Evolutionary conservation across 2,113 vertebrate genomes (phyloP).

Genomic region (Marmota flaviventris): DNA sequence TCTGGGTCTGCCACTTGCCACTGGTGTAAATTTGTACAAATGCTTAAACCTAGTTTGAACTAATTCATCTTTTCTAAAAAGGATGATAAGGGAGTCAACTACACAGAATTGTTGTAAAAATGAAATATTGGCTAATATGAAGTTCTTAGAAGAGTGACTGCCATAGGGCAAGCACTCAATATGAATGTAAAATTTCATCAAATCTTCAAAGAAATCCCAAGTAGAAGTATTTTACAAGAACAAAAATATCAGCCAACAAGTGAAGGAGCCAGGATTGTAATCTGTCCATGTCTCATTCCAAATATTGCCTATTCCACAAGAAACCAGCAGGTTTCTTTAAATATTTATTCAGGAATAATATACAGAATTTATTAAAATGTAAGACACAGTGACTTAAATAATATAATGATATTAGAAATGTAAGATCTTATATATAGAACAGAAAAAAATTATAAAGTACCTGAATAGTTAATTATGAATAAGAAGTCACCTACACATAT

Average conservation of each 20-base stretch:
- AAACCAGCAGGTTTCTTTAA: conserved; percentile 32
- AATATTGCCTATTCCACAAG: not conserved
- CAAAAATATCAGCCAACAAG: not conserved
- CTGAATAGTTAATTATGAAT: not conserved
- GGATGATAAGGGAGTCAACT: not conserved
- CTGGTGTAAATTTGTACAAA: not conserved
- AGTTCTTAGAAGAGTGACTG: not conserved
- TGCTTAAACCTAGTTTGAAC: not conserved
- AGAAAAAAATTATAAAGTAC: not conserved
- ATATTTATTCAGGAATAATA: conserved; percentile 8
- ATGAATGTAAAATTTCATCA: not conserved
- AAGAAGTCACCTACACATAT: not conserved
- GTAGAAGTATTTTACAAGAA: not conserved
- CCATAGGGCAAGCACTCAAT: not conserved
- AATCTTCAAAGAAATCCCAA: conserved; percentile 12
- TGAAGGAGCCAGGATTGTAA: not conserved
- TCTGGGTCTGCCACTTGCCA: not conserved
- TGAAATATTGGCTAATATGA: not conserved
- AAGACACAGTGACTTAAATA: not conserved
- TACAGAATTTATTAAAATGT: not conserved
- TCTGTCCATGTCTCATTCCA: not conserved
- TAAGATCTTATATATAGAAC: not conserved
- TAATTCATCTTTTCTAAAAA: not conserved
- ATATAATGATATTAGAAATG: not conserved
- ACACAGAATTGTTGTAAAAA: not conserved